These are phyloP conservation scores for Hyperoplus lanceolatus DNA, from an alignment of 2,797 vertebrate genomes.

Conservation along the genomic window DNA sequence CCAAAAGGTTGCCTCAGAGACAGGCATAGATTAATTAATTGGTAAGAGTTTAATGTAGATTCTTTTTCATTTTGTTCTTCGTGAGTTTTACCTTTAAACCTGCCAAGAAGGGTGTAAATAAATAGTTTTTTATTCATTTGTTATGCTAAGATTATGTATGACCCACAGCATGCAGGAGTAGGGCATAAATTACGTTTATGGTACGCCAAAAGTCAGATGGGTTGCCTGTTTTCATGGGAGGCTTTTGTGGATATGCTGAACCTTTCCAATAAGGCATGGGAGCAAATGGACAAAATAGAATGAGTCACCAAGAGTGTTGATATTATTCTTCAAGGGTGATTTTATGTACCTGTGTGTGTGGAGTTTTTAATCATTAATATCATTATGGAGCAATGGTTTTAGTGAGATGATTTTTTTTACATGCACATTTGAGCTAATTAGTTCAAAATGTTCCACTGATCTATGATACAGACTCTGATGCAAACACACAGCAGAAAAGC, in stretches of 20 bases:
- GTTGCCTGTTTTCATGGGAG: not conserved
- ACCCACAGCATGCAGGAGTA: not conserved
- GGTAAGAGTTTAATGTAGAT: not conserved
- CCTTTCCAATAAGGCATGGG: too few species aligned
- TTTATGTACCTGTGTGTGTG: too few species aligned
- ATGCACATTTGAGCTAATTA: not conserved
- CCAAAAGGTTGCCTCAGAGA: slow-evolving; percentile 29
- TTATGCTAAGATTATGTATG: not conserved
- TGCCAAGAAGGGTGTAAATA: slow-evolving; percentile 6
- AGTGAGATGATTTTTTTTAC: too few species aligned
- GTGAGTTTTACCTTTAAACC: slow-evolving; percentile 22
- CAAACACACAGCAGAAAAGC: too few species aligned
- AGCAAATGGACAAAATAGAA: too few species aligned
- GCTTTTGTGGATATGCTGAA: not conserved
- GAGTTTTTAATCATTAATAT: too few species aligned
- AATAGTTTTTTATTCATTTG: not conserved
- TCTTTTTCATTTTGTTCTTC: slow-evolving; percentile 8
- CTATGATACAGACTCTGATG: not conserved
- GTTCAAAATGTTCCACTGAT: too few species aligned
- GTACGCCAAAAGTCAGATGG: not conserved
- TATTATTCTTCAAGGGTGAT: too few species aligned
- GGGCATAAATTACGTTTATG: not conserved
- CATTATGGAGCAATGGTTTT: too few species aligned
- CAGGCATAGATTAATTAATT: not conserved
- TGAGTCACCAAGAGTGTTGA: too few species aligned